Conservation (phyloP, 2,797 vertebrate genomes). For the Peromyscus melanophrys region DNA sequence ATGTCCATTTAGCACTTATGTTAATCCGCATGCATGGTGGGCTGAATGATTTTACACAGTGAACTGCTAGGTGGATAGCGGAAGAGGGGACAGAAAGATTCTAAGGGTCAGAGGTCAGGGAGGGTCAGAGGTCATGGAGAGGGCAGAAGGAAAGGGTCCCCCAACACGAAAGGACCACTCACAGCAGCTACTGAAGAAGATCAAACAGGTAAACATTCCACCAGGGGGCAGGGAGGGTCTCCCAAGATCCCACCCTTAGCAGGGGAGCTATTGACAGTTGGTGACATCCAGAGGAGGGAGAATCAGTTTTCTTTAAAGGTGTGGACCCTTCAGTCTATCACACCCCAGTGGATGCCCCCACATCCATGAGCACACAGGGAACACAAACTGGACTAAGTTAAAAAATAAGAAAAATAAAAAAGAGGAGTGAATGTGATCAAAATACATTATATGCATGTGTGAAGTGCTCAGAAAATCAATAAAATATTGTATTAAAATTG, state of each 20-base stretch:
- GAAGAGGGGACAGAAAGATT: background rate
- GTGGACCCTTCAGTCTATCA: background rate
- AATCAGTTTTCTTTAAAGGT: background rate
- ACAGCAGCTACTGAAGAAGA: background rate
- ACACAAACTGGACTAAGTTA: background rate
- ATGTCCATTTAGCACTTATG: background rate
- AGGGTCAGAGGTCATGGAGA: background rate
- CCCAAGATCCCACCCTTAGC: background rate
- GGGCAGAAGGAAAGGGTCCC: background rate
- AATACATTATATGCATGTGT: background rate
- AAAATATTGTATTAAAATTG: background rate
- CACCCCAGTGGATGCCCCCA: background rate
- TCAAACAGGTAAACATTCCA: background rate
- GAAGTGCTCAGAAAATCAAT: background rate
- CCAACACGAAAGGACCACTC: background rate
- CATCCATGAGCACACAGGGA: background rate
- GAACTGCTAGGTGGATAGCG: background rate
- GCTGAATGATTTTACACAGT: background rate
- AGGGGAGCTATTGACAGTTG: background rate
- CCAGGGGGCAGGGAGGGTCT: background rate
- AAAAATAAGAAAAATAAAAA: background rate
- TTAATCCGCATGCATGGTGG: background rate
- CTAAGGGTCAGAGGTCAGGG: background rate
- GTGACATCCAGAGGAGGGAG: background rate
- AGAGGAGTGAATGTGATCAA: background rate